Base-by-base conservation (phyloP, 1,140 invertebrate genomes). In the Coelopa frigida region DNA sequence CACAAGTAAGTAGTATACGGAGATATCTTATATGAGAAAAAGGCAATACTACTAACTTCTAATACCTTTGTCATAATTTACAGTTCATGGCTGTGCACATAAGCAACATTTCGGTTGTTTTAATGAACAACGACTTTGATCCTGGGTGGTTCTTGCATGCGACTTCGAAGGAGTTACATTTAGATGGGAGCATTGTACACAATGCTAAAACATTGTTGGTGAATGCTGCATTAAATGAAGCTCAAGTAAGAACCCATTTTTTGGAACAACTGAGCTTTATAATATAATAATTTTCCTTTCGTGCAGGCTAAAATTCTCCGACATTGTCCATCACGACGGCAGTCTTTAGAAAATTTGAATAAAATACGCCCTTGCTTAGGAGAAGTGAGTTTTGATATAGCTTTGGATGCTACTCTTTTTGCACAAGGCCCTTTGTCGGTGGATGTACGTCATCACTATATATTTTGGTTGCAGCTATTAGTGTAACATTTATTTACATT, bases 21-120 rank as follows among this genome's bases (percentile, higher is more conserved):
- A n/a, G n/a, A n/a, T n/a, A n/a, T n/a, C n/a, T n/a, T n/a, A n/a
- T n/a, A n/a, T n/a, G 8, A 29, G 17, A 4, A n/a, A 33, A 14
- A 33, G 17, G 17, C 27, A 29, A 37, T 37, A 7, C 8, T 12
- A 37, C 12, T 17, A 21, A 39, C 17, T 39, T 17, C 21, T 26
- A 37, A 22, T 45, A 15, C 23, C 2, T 5, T 6, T 38, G 11
- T 38, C 12, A 7, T 32, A 12, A 22, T 11, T 59, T 64, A 48
- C 53, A 85, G 83, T 89, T 89, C 68, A 85, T 89, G 79, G 84
- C 85, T n/a, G 78, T 94, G 20, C 84, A 89, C 58, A 75, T 93
- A 23, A 81, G 84, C 51, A 89, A 90, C 61, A 78, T 89, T 49
- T 88, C 82, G 47, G 74, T 89, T 8, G 79, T 86, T 53, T 71